These are phyloP conservation scores for Ips nitidus DNA, from an alignment of 1,140 invertebrate genomes.

Conservation along the genomic window DNA sequence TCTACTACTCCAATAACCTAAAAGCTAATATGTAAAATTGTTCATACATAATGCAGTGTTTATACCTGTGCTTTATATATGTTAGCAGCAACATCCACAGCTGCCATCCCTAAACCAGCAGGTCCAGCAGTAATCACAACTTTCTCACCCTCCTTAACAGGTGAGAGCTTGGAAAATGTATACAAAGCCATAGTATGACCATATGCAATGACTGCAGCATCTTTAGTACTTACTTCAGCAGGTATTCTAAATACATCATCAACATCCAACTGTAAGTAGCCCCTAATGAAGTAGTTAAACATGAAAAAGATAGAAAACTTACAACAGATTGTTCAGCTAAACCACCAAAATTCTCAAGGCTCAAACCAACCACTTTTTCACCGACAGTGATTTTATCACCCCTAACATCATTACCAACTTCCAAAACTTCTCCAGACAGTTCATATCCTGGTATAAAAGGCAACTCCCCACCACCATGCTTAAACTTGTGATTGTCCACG, in stretches of 20 bases:
- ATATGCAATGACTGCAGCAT: conserved; percentile 56
- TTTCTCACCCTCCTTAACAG: conserved; percentile 54
- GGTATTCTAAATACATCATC: conserved; percentile 58
- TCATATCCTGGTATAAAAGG: conserved; percentile 61
- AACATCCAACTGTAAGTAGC: conserved; percentile 43
- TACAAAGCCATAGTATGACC: conserved; percentile 59
- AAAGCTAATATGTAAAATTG: not conserved
- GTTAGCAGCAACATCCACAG: conserved; percentile 60
- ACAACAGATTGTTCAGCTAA: conserved; percentile 56
- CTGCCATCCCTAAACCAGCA: conserved; percentile 60
- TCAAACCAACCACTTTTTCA: conserved; percentile 53
- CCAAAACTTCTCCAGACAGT: conserved; percentile 55
- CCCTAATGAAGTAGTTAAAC: conserved; percentile 6
- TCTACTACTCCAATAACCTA: conserved; percentile 61
- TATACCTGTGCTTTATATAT: conserved; percentile 58
- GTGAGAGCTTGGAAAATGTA: conserved; percentile 55
- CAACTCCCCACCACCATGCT: conserved; percentile 51
- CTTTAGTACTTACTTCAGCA: conserved; percentile 52
- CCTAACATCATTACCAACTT: conserved; percentile 49
- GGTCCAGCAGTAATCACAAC: conserved; percentile 59
- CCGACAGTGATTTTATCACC: conserved; percentile 44
- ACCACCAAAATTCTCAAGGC: conserved; percentile 51
- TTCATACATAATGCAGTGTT: no score
- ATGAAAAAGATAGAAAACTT: conserved; percentile 20
- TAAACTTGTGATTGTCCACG: conserved; percentile 55